A percentile compares a stretch with the other conserved stretches of the same genome.
Evolutionary conservation across 2,797 vertebrate genomes (phyloP).

Genomic region (Aselliscus stoliczkanus): DNA sequence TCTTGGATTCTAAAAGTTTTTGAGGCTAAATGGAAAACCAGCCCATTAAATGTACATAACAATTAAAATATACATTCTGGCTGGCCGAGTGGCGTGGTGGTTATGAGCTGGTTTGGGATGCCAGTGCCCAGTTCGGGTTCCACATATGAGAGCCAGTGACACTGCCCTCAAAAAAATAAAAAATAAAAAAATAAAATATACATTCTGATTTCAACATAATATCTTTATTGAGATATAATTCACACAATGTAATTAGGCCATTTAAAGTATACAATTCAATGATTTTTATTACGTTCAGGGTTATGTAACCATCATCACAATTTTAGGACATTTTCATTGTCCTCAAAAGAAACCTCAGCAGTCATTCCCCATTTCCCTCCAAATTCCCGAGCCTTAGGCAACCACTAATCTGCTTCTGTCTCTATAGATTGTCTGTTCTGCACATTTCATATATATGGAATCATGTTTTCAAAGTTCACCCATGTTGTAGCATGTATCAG

Average conservation of each 20-base stretch:
- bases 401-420: background rate
- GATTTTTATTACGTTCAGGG: background rate
- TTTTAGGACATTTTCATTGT: background rate
- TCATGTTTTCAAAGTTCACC: background rate
- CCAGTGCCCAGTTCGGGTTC: too few species aligned
- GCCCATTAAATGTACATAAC: background rate
- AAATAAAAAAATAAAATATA: too few species aligned
- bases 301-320: background rate
- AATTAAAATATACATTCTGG: background rate
- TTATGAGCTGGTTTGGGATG: too few species aligned
- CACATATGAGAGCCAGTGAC: too few species aligned
- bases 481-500: background rate
- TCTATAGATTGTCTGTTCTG: background rate
- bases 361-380: background rate
- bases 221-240: background rate
- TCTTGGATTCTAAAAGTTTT: conserved; percentile 7
- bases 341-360: background rate
- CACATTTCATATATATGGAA: background rate
- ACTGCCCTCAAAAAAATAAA: too few species aligned
- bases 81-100: too few species aligned
- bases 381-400: background rate
- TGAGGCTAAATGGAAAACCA: background rate
- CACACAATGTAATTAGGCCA: background rate
- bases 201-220: background rate
- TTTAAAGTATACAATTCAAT: background rate